Evolutionary conservation across 2,888 invertebrate species (phyloP).

Genomic region (Pyrocoelia pectoralis): DNA sequence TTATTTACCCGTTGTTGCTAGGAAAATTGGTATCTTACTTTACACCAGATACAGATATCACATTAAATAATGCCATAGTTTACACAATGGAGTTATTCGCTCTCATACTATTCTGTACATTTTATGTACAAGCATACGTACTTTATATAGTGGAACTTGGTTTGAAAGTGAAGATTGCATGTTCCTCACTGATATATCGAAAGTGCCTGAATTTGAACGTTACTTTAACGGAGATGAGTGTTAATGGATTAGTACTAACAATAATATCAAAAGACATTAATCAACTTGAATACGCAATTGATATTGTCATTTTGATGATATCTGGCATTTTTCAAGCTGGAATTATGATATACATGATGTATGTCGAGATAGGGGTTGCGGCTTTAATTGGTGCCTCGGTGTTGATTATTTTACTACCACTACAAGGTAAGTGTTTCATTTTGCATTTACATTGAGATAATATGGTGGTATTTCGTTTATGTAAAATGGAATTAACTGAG

Average conservation of each 20-base stretch:
- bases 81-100: conserved; percentile 73
- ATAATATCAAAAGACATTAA: conserved; percentile 83
- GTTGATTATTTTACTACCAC: conserved; percentile 6
- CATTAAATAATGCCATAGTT: conserved; percentile 68
- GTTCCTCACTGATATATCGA: conserved; percentile 76
- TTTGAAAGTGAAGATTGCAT: conserved; percentile 73
- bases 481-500: no score
- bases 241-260: conserved; percentile 64
- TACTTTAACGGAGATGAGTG: conserved; percentile 82
- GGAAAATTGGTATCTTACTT: conserved; percentile 74
- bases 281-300: conserved; percentile 81
- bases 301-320: conserved; percentile 82
- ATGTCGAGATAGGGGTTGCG: conserved; percentile 43
- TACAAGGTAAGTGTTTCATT: conserved; percentile 17
- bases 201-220: conserved; percentile 77
- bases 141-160: conserved; percentile 74
- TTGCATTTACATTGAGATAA: background rate
- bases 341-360: conserved; percentile 74
- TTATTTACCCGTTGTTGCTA: conserved; percentile 70
- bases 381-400: conserved; percentile 3
- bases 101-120: conserved; percentile 63
- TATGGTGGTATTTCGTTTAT: background rate
- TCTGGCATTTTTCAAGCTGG: conserved; percentile 78
- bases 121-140: conserved; percentile 78
- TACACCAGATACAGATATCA: conserved; percentile 62